phyloP scores from a whole-genome alignment of 30 jellyfish, hydroid and myxozoan species.

The Hydractinia echinata region DNA sequence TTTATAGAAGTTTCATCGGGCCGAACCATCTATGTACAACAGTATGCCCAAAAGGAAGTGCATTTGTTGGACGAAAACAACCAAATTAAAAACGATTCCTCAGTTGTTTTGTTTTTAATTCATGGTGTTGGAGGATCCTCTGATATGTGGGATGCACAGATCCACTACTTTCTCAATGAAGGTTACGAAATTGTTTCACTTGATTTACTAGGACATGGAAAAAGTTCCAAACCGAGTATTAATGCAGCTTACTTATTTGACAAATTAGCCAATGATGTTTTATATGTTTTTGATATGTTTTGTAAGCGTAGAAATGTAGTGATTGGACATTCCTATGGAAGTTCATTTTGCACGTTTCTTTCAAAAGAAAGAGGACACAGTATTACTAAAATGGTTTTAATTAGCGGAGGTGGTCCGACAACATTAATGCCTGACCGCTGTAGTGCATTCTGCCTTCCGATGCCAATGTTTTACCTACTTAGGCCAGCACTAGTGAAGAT shows the following conservation, averaged over 20 bases:
- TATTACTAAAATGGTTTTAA: constrained; percentile 66
- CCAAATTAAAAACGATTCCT: not conserved
- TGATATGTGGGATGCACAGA: constrained; percentile 78
- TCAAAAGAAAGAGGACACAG: constrained; percentile 63
- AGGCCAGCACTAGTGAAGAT: constrained; percentile 61
- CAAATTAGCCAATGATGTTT: constrained; percentile 72
- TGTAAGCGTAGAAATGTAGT: constrained; percentile 53
- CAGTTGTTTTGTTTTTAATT: constrained; percentile 44
- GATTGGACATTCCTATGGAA: constrained; percentile 98
- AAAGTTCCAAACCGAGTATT: constrained; percentile 73
- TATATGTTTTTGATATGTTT: constrained; percentile 64
- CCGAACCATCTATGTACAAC: constrained; percentile 55
- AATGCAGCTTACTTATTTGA: constrained; percentile 45
- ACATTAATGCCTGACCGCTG: constrained; percentile 79
- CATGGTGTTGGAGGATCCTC: constrained; percentile 99
- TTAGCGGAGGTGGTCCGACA: constrained; percentile 98
- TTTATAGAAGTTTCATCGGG: constrained; percentile 35
- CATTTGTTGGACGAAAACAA: constrained; percentile 14
- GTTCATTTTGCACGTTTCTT: constrained; percentile 87
- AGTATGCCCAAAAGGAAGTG: constrained; percentile 29
- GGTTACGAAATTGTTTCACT: constrained; percentile 80
- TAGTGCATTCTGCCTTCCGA: constrained; percentile 85
- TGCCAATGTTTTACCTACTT: constrained; percentile 57
- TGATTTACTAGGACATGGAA: constrained; percentile 95
- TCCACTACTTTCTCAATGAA: constrained; percentile 41